Percentiles rank a stretch among this genome's conserved stretches.
phyloP scores from a whole-genome alignment of 2,113 vertebrate species.

The Pedetes capensis region DNA sequence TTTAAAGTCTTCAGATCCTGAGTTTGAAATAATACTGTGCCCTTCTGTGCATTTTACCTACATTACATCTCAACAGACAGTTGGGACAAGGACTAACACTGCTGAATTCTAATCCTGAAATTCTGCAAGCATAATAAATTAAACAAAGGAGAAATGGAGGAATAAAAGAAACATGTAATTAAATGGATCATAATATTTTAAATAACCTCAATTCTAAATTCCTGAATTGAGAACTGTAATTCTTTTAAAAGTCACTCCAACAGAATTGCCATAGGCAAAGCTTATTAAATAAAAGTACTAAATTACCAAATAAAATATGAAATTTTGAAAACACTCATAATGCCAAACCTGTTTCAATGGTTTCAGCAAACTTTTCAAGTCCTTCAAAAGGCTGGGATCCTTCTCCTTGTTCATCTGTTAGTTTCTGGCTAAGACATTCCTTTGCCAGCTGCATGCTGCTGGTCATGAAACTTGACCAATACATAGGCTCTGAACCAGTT shows the following conservation, averaged over 20 bases:
- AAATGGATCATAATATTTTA: background rate
- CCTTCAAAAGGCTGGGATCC: constrained; percentile 96
- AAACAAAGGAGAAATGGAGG: background rate
- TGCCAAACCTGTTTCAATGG: constrained; percentile 94
- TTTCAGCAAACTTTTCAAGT: constrained; percentile 98
- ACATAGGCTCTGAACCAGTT: constrained; percentile 95
- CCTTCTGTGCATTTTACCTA: background rate
- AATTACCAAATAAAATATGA: background rate
- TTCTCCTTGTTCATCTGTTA: constrained; percentile 96
- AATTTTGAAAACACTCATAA: background rate
- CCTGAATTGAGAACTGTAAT: background rate
- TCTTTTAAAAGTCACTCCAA: constrained; percentile 1
- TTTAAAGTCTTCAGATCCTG: constrained; percentile 31
- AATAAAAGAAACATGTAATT: background rate
- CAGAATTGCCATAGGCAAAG: background rate
- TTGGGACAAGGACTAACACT: background rate
- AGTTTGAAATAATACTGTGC: background rate
- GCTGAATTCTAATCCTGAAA: background rate
- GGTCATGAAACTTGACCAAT: constrained; percentile 99
- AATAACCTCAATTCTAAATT: background rate
- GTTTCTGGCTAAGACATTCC: constrained; percentile 96
- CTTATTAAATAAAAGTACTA: background rate
- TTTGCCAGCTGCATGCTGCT: constrained; percentile 98
- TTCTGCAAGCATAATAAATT: background rate
- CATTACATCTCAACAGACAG: background rate